Percentiles rank a stretch among this genome's conserved stretches.
Evolutionary conservation across 2,797 vertebrate genomes (phyloP).

Genomic region (Melanotaenia maccullochi): DNA sequence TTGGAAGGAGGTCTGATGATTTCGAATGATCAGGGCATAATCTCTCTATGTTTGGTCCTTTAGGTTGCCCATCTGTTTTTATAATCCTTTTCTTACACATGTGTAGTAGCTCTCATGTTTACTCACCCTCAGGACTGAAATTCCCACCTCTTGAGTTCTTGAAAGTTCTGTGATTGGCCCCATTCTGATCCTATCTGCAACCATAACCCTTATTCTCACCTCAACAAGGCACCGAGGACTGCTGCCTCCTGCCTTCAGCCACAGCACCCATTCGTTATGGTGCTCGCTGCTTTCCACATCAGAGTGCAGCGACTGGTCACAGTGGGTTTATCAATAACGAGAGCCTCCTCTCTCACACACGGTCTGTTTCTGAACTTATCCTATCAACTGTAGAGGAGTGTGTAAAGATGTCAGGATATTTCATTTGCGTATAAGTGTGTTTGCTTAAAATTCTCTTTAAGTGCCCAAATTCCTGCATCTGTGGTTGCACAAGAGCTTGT

Average conservation of each 20-base stretch:
- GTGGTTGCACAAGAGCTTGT: constrained; percentile 18
- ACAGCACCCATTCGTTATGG: constrained; percentile 20
- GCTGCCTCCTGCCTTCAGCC: constrained; percentile 7
- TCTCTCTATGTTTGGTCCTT: constrained; percentile 12
- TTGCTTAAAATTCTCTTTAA: constrained; percentile 41
- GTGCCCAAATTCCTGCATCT: constrained; percentile 42
- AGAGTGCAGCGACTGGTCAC: background rate
- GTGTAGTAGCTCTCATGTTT: constrained; percentile 44
- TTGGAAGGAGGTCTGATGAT: constrained; percentile 5
- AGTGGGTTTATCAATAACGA: background rate
- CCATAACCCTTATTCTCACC: constrained; percentile 56
- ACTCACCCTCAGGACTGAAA: constrained; percentile 46
- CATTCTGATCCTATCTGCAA: constrained; percentile 59
- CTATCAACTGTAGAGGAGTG: background rate
- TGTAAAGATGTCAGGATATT: constrained; percentile 6
- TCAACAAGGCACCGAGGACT: constrained; percentile 1
- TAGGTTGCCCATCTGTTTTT: constrained; percentile 38
- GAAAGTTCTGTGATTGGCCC: constrained; percentile 33
- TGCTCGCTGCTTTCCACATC: constrained; percentile 4
- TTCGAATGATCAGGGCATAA: constrained; percentile 14
- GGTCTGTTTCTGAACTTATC: constrained; percentile 5
- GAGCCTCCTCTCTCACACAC: background rate
- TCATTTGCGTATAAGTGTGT: constrained; percentile 36
- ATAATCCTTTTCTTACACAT: constrained; percentile 23
- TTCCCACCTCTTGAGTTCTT: constrained; percentile 51